A percentile compares a stretch with the other conserved stretches of the same genome.
Conservation (phyloP, 2,888 invertebrate genomes). For the Willowsia nigromaculata region DNA sequence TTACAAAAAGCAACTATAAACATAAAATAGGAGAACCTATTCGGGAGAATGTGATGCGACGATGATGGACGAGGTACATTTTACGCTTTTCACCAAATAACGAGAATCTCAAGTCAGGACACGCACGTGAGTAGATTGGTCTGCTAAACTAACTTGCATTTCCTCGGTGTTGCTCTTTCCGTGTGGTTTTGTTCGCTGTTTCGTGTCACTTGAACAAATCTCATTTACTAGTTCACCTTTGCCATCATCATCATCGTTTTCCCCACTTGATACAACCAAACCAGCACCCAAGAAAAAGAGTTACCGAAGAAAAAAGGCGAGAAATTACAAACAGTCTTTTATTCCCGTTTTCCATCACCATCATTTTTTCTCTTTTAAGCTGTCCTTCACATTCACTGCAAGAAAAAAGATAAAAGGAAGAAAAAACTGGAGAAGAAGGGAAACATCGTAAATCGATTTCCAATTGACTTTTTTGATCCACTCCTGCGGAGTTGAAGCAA, state of each 20-base stretch:
- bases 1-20: too few relatives aligned
- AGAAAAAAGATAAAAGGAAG: not conserved
- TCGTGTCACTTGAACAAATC: not conserved
- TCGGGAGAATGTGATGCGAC: not conserved
- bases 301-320: not conserved
- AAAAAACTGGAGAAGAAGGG: not conserved
- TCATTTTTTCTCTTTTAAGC: not conserved
- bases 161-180: not conserved
- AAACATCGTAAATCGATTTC: constrained; percentile 32
- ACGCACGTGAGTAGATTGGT: too few relatives aligned
- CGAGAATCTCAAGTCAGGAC: too few relatives aligned
- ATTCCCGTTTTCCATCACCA: constrained; percentile 23
- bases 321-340: constrained; percentile 8
- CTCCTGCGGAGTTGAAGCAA: not conserved
- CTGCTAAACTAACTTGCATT: not conserved
- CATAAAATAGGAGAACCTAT: not conserved
- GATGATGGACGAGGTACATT: not conserved
- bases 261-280: not conserved
- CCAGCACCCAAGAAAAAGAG: too few relatives aligned
- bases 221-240: not conserved
- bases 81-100: not conserved
- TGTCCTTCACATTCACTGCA: too few relatives aligned
- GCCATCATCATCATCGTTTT: constrained; percentile 7
- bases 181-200: not conserved
- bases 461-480: constrained; percentile 43